Base-by-base conservation (phyloP, 2,888 invertebrate species). In the Caenorhabditis imperialis region DNA sequence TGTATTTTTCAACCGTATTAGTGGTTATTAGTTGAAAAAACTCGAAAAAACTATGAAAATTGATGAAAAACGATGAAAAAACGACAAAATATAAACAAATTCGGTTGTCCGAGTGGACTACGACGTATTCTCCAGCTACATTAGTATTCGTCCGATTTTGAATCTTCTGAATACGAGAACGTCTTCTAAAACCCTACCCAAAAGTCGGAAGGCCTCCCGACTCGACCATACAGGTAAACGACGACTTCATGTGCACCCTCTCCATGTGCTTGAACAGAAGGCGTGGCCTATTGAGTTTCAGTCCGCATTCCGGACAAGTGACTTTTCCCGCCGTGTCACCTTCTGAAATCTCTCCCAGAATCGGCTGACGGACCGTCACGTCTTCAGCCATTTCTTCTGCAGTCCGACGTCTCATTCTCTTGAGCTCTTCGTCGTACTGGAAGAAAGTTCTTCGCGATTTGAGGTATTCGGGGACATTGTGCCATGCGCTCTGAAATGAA, bases 261-360 rank as follows among this genome's bases (percentile, higher is more conserved):
- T 78, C 74, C 85, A 86, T 85, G 71, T 86, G 86, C 10, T 83
- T 77, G 33, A 86, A 75, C 10, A 86, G 67, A 8, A 84, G 77
- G 8, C 81, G 77, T 5, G 86, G 86, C 10, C 82, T 69, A 23
- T 81, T 78, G 48, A 85, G 73, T 8, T 76, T 70, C 58, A 85
- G 55, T 1, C 82, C 81, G 70, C 86, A 86, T 12, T 82, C 67
- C n/a, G 80, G 79, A 58, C 86, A 86, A 18, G 62, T 61, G 3
- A 84, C 75, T 44, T 37, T 48, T 30, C 74, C 62, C 8, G 74
- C 62, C 4, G 47, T 61, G 23, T 74, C 74, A 6, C 74, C 74
- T 20, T 67, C 61, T 8, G 74, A 51, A 30, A 74, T 50, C 8
- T 60, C 53, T 45, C 74, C 74, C 0, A 73, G 20, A 8, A 48